Conservation (phyloP, 2,888 invertebrate genomes). For the Himalopsyche tibetana region DNA sequence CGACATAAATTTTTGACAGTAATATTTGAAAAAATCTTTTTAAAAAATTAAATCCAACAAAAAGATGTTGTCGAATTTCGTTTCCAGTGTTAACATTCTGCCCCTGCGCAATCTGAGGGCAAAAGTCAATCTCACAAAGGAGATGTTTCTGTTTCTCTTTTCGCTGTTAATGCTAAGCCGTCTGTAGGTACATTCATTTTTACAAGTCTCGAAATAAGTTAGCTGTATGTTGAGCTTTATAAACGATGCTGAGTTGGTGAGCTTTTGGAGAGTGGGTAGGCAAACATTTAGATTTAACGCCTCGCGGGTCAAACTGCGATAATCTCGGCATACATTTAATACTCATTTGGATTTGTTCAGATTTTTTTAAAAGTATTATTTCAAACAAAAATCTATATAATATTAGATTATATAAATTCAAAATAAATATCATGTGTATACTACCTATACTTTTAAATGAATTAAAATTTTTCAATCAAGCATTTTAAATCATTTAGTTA, state of each 20-base stretch:
- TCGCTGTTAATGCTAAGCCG: conserved; percentile 24
- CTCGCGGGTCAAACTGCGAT: not conserved
- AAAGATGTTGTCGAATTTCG: not conserved
- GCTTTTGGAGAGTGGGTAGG: too few species aligned
- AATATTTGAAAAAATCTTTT: not conserved
- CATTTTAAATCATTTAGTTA: too few species aligned
- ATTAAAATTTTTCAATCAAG: too few species aligned
- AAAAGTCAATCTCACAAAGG: conserved; percentile 45
- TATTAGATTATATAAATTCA: too few species aligned
- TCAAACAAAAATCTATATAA: too few species aligned
- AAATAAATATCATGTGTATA: too few species aligned
- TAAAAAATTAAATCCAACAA: not conserved
- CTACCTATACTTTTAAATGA: too few species aligned
- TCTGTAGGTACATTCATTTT: conserved; percentile 27
- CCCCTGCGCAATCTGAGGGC: conserved; percentile 24
- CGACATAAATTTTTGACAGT: too few species aligned
- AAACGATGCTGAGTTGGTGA: not conserved
- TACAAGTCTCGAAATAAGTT: not conserved
- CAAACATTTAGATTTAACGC: not conserved
- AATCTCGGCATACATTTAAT: not conserved
- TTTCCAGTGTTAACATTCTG: not conserved
- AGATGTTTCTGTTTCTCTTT: conserved; percentile 39
- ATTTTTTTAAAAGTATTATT: too few species aligned
- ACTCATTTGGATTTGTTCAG: too few species aligned
- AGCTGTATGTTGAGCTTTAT: conserved; percentile 9